phyloP scores from a whole-genome alignment of 64 coral and sea anemone genomes.

The Montipora sp. region DNA sequence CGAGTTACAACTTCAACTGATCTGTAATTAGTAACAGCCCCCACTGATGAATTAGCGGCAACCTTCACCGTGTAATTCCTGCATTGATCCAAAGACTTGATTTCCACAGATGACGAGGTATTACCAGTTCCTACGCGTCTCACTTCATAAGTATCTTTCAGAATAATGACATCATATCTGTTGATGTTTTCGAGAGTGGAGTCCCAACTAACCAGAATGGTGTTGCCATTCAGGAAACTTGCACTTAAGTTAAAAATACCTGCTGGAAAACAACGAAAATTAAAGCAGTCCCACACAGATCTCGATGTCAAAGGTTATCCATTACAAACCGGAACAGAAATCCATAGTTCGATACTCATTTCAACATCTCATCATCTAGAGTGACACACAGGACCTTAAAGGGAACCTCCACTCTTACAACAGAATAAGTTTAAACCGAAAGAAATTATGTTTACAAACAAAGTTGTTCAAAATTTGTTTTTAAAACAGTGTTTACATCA shows the following conservation, averaged over 20 bases:
- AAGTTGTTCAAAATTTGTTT: too few relatives aligned
- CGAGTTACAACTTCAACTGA: neutral
- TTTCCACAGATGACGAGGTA: neutral
- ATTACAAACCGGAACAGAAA: neutral
- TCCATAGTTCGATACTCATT: too few relatives aligned
- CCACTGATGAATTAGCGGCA: neutral
- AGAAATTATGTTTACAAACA: too few relatives aligned
- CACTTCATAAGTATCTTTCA: neutral
- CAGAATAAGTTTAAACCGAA: too few relatives aligned
- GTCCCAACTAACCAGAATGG: neutral
- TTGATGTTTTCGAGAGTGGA: neutral
- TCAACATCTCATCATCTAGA: too few relatives aligned
- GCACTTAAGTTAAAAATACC: neutral
- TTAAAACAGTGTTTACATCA: too few relatives aligned
- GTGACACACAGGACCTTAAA: too few relatives aligned
- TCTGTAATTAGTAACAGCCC: neutral
- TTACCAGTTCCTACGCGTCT: neutral
- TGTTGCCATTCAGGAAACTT: neutral
- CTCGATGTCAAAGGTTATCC: neutral
- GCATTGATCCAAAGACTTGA: neutral
- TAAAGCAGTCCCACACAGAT: too few relatives aligned
- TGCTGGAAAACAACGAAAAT: neutral
- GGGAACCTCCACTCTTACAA: too few relatives aligned
- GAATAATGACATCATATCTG: slow-evolving; percentile 10
- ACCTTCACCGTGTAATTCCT: slow-evolving; percentile 9